Base-by-base conservation (phyloP, 2,797 vertebrate genomes). In the Acestrorhynchus altus region DNA sequence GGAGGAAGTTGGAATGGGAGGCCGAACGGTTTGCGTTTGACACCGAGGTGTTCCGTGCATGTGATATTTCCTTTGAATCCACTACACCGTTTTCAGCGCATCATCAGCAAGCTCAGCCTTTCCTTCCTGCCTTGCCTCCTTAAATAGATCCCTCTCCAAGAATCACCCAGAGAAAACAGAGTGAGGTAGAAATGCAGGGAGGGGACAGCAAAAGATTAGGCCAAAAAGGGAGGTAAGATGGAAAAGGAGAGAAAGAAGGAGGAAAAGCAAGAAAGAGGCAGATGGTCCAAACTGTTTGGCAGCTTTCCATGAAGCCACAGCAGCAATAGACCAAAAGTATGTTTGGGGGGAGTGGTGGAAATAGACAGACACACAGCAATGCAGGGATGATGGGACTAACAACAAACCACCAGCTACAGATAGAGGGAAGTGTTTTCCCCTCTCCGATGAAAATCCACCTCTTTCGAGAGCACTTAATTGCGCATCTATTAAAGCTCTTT, bases 31-130 rank as follows among this genome's bases (percentile, higher is more conserved):
- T 83, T 83, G 78, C 74, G 83, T 85, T 72, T 64, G 22, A 71
- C 73, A 28, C 67, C 81, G 83, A 87, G 78, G 88, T 59, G 65
- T 85, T 89, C 75, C 56, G 39, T 84, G 87, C 81, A 85, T 77
- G 87, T 81, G 84, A 81, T 88, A 87, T 89, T 92, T 91, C 90
- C 90, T 92, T 90, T 90, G 92, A 89, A 89, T 88, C 87, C 83
- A 88, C 90, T 77, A 86, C 83, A 86, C 83, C 82, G 83, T 87
- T 91, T 89, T 87, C 72, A 87, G 86, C 77, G 83, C 80, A 81
- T 86, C 84, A 89, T 89, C 88, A 91, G 89, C 87, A 90, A 79
- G 76, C 77, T 64, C 86, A 40, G 79, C 81, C 63, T 71, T 80
- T 77, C 75, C 72, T 87, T 82, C 81, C 86, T 78, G 85, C 72